Base-by-base conservation (phyloP, 1,140 invertebrate species). In the Spodoptera litura region DNA sequence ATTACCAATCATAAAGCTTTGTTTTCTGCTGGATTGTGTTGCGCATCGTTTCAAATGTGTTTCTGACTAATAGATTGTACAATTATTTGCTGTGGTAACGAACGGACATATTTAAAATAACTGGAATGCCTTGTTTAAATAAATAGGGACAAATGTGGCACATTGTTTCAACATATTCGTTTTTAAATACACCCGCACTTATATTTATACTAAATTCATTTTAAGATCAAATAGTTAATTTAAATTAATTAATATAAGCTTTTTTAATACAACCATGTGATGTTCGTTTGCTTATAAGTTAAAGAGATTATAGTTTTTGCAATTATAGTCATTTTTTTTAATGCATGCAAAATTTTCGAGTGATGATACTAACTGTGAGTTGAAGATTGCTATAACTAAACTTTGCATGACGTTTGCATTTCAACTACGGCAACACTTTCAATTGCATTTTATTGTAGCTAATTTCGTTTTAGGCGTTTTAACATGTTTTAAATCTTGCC, bases 61-160 rank as follows among this genome's bases (percentile, higher is more conserved):
- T 20, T 27, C 20, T 58, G 55, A 25, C 8, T 20, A 27, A 10
- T 13, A 31, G 1, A 31, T 61, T 61, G 31, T 13, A 31, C 11
- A 27, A 35, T 31, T 61, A 35, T 61, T 12, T 13, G 58, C 52
- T 13, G 13, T 68, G 74, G 74, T 77, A 77, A 68, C 74, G 38
- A 64, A 64, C 52, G 49, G 44, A 52, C 49, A 55, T 55, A 61
- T 55, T 66, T 77, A 77, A 13, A 77, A 53, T 68, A 77, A 77
- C 44, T 77, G 74, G 74, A 77, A 77, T 77, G 74, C 74, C 74
- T 77, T 77, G 25, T 77, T 68, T 56, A 52, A 68, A 77, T 49
- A 75, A 75, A 62, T 75, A 64, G 59, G 27, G n/a, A 51, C 38
- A 31, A 55, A 56, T 31, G 73, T 64, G 73, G 73, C 73, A 75